Conservation (phyloP, 2,888 invertebrate genomes). For the Atethmia centrago region DNA sequence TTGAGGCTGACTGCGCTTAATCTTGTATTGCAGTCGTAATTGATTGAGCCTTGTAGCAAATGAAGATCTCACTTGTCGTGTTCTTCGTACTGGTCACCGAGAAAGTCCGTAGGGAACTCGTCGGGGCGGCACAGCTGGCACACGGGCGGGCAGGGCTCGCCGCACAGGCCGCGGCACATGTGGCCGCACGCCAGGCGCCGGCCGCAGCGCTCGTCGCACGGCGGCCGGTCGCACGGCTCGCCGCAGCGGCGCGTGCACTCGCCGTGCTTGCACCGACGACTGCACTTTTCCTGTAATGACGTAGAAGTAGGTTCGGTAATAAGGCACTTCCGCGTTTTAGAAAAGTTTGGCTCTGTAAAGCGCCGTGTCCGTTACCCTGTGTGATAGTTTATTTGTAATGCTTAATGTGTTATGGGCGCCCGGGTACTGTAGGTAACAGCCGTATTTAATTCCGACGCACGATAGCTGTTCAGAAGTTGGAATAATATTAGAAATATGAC, state of each 20-base stretch:
- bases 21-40: background rate
- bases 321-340: background rate
- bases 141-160: constrained; percentile 92
- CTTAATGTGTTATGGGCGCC: too few relatives aligned
- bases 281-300: constrained; percentile 80
- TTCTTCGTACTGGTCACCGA: constrained; percentile 83
- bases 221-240: constrained; percentile 82
- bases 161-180: constrained; percentile 93
- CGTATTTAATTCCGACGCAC: too few relatives aligned
- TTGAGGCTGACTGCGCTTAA: background rate
- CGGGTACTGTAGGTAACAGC: too few relatives aligned
- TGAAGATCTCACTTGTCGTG: constrained; percentile 83
- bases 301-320: background rate
- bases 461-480: too few relatives aligned
- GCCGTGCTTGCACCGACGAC: constrained; percentile 86
- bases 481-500: too few relatives aligned
- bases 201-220: constrained; percentile 85
- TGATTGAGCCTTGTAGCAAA: background rate
- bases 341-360: background rate
- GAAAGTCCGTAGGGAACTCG: constrained; percentile 82
- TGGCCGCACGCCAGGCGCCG: constrained; percentile 89
- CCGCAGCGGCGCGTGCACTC: constrained; percentile 86
- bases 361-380: background rate
- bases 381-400: too few relatives aligned
- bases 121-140: constrained; percentile 91